Base-by-base conservation (phyloP, 2,888 invertebrate genomes). In the Amorpha juglandis region DNA sequence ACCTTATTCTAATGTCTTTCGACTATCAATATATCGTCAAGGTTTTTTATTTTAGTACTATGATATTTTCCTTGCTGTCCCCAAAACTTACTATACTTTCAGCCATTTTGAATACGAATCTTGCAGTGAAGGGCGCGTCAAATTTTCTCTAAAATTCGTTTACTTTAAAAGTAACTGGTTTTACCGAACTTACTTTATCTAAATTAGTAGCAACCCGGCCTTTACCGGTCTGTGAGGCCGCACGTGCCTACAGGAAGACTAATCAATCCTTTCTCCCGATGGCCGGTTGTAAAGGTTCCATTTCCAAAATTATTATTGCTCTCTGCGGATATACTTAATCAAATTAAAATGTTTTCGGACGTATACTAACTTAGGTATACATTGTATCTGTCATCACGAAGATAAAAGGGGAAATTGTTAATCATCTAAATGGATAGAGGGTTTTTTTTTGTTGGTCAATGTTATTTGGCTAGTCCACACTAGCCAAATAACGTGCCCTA, bases 361-460 rank as follows among this genome's bases (percentile, higher is more conserved):
- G 58, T 42, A 58, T 19, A 58, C 58, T 21, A 58, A 58, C 19
- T 9, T 42, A 38, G 42, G 58, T 58, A 42, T 58, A 58, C 6
- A 58, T 58, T 19, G 11, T 12, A 11, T 19, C 58, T 42, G 58
- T 58, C 58, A 58, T 58, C 58, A 12, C 19, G 38, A 58, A 58
- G 58, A 58, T 58, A 58, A 58, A 58, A 58, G 58, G 58, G 58
- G 58, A 58, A 58, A 58, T 58, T 58, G 58, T 58, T 58, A 58
- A 58, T 58, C 42, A 58, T 58, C 58, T 58, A 42, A 58, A 58
- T 58, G 58, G 58, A 58, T 42, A 64, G 73, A 70, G 63, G 74
- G 69, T 67, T 72, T 58, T 42, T 16, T 19, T 58, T 42, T 42
- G 14, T 42, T 58, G 58, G 58, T 58, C 58, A 42, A 16, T 42